Base-by-base conservation (phyloP, 2,797 vertebrate genomes). In the Oreochromis mossambicus region DNA sequence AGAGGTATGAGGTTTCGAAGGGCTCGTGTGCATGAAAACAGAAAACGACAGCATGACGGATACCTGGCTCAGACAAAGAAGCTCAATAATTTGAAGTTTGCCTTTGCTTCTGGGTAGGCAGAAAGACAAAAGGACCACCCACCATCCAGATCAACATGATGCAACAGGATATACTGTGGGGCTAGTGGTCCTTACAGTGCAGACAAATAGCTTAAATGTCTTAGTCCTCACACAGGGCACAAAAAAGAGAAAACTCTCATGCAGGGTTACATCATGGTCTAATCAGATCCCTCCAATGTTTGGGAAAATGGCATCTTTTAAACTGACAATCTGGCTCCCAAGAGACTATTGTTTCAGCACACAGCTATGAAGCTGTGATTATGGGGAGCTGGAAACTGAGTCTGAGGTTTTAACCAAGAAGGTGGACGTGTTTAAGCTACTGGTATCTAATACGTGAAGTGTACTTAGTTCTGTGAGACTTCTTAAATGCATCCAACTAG, bases 231-330 rank as follows among this genome's bases (percentile, higher is more conserved):
- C 6, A 68, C 4, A 19, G 80, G 32, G 21, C 61, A 81, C 5
- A 75, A 15, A 82, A 32, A 73, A 48, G 41, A 32, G 32, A 13
- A 77, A 55, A 24, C 19, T 26, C 24, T 34, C 14, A 73, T 43
- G 55, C 50, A 83, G 43, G 21, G 80, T 87, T 82, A 79, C 87
- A 91, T 87, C 82, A 83, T 86, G 78, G 75, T 91, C 77, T 36
- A 91, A 94, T 92, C 86, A 91, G 32, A 83, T 51, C 38, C 41
- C 38, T 77, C 66, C 34, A 80, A 21, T 80, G 80, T 89, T 86
- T 78, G 78, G 75, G 81, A 82, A 91, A 91, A 87, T 61, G 6
- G 66, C 36, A 13, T 82, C 68, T 80, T 88, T 83, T 88, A 86
- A 84, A 83, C 73, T 61, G 58, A 75, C 77, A 58, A 78, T 54